These are phyloP conservation scores for Sebastes trivittatus DNA, from an alignment of 2,797 vertebrate species.

Conservation along the genomic window DNA sequence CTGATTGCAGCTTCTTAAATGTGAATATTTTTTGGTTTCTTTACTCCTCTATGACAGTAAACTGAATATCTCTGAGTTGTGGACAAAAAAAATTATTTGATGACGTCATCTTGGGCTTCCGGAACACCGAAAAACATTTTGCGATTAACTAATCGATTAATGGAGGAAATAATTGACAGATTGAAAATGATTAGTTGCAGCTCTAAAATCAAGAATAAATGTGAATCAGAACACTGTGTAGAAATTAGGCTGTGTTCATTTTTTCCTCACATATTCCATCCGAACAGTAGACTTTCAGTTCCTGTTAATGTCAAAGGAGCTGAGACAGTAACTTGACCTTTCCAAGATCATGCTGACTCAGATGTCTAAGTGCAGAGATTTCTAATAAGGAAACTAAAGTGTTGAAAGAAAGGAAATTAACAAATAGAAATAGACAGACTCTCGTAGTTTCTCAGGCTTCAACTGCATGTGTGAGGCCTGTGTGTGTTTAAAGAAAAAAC, in stretches of 20 bases:
- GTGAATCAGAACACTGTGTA: not conserved
- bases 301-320: not conserved
- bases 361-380: not conserved
- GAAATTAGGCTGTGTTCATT: not conserved
- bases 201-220: not conserved
- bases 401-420: not conserved
- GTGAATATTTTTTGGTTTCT: not conserved
- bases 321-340: conserved; percentile 13
- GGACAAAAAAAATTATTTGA: not conserved
- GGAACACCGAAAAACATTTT: not conserved
- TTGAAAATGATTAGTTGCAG: not conserved
- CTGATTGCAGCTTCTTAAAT: not conserved
- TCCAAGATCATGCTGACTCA: not conserved
- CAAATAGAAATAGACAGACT: not conserved
- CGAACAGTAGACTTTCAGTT: not conserved
- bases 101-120: not conserved
- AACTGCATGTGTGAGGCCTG: not conserved
- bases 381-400: not conserved
- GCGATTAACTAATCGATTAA: not conserved
- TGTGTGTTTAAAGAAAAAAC: not conserved
- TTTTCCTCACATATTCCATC: not conserved
- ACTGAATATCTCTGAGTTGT: not conserved
- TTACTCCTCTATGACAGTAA: not conserved
- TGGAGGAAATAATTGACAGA: not conserved
- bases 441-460: not conserved